Evolutionary conservation across 37 sponge, comb jelly and placozoan species (phyloP), one percentile per base, ranked within the genome.

Genomic region (Diacarnus erythraeanus): DNA sequence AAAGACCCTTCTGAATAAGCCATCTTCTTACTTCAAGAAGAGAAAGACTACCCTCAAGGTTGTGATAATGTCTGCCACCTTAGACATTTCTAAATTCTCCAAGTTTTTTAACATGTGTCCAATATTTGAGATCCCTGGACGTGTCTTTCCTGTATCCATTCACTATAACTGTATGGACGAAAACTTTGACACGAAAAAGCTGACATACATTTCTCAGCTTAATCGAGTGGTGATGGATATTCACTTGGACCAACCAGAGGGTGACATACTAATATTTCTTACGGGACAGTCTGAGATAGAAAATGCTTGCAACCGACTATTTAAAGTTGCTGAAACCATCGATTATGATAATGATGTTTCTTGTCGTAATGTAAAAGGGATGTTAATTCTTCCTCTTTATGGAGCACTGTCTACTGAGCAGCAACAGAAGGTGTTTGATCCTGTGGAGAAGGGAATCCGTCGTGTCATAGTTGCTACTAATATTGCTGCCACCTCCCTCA

Each of bases 221-320:
- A 61, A 43, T 56, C 76, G 90, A 12, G 57, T 80, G 38, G 96
- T 92, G 41, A 92, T 95, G 95, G 94, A 92, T 5, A 86, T 92
- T 9, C 96, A 95, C 68, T 42, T 95, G 0, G 94, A 92, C 12
- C 76, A 92, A 8, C 74, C 75, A 1, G 70, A 67, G 9, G 96
- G 96, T 27, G 96, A 95, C 59, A 84, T 95, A 20, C 87, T 95
- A 21, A 81, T 92, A 22, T 95, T 95, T 78, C 81, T 94, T 21
- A 95, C 96, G 17, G 96, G 96, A 0, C 94, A 95, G 54, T 69
- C 80, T 3, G 96, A 95, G 64, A 95, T 95, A 25, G 96, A 95
- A 75, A 75, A 70, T 31, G 67, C 69, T 8, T 95, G 96, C 69
- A 92, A 95, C 69, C 79, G 83, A 12, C 58, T 95, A 38, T 92